These are phyloP conservation scores for Melitaea athalia DNA, from an alignment of 2,888 invertebrate species.

Conservation along the genomic window DNA sequence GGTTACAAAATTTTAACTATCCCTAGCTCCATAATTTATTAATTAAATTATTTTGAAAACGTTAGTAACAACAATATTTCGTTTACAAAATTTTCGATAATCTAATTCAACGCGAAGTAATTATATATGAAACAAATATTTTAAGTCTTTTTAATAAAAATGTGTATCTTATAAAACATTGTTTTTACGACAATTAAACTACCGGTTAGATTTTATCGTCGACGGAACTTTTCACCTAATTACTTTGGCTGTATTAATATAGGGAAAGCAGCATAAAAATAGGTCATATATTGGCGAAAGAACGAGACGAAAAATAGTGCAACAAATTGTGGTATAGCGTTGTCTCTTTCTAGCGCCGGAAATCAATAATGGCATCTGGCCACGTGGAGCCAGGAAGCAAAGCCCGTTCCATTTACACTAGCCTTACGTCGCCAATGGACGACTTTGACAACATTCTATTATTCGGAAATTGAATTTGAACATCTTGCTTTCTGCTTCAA, in stretches of 20 bases:
- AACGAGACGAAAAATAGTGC: conserved; percentile 77
- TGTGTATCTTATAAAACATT: conserved; percentile 23
- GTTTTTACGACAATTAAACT: conserved; percentile 43
- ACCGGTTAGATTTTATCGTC: conserved; percentile 57
- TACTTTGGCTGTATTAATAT: conserved; percentile 79
- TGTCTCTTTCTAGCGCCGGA: conserved; percentile 75
- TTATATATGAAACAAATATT: conserved; percentile 7
- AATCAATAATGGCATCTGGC: conserved; percentile 81
- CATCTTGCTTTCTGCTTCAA: conserved; percentile 38
- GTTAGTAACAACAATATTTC: too few species aligned
- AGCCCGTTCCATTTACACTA: conserved; percentile 72
- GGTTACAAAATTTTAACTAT: too few species aligned
- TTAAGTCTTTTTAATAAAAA: conserved; percentile 27
- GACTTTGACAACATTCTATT: conserved; percentile 53
- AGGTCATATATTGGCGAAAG: conserved; percentile 81
- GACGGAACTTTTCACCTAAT: conserved; percentile 75
- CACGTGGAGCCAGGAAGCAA: conserved; percentile 77
- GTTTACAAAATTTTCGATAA: too few species aligned
- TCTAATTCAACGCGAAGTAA: not conserved
- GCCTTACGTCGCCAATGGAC: conserved; percentile 60
- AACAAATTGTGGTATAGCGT: conserved; percentile 77
- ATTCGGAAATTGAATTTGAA: conserved; percentile 61
- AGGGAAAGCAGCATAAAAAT: conserved; percentile 80
- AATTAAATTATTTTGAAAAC: too few species aligned
- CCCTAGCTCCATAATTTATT: too few species aligned